A percentile compares a stretch with the other conserved stretches of the same genome.
phyloP scores from a whole-genome alignment of 2,797 vertebrate species.

The Yasuhikotakia modesta region DNA sequence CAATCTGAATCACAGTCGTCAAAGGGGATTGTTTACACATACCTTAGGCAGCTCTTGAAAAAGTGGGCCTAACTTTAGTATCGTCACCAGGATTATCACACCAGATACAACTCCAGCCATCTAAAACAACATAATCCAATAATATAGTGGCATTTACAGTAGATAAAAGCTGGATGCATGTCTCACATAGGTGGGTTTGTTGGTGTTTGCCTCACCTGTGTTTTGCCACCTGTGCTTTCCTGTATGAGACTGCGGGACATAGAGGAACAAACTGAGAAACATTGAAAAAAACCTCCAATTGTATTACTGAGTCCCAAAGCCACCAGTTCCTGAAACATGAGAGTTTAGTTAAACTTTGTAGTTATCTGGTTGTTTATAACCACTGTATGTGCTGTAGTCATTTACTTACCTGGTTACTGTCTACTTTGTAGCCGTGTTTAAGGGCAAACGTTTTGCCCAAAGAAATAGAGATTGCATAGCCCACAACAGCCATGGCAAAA shows the following conservation, averaged over 20 bases:
- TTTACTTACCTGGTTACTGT: slow-evolving; percentile 89
- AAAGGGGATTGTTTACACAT: no score
- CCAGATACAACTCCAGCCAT: slow-evolving; percentile 84
- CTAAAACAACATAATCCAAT: slow-evolving; percentile 68
- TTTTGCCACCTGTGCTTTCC: slow-evolving; percentile 91
- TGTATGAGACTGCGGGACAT: slow-evolving; percentile 96
- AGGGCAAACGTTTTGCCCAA: slow-evolving; percentile 96
- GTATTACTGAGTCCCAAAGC: slow-evolving; percentile 91
- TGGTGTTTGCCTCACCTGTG: slow-evolving; percentile 79
- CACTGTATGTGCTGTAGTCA: not conserved
- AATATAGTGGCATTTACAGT: slow-evolving; percentile 2
- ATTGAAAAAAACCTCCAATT: slow-evolving; percentile 89
- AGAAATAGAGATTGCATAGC: slow-evolving; percentile 93
- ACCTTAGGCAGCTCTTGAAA: slow-evolving; percentile 94
- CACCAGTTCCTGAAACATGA: slow-evolving; percentile 85
- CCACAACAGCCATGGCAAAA: slow-evolving; percentile 92
- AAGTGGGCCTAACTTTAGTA: slow-evolving; percentile 89
- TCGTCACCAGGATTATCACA: slow-evolving; percentile 88
- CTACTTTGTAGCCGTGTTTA: slow-evolving; percentile 94
- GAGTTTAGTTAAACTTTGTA: not conserved
- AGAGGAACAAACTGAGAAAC: slow-evolving; percentile 90
- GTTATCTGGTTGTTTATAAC: not conserved
- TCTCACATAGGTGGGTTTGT: not conserved
- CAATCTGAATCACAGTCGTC: no score
- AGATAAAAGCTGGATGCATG: not conserved